Conservation (phyloP, 2,888 invertebrate genomes). For the Andrena bucephala region DNA sequence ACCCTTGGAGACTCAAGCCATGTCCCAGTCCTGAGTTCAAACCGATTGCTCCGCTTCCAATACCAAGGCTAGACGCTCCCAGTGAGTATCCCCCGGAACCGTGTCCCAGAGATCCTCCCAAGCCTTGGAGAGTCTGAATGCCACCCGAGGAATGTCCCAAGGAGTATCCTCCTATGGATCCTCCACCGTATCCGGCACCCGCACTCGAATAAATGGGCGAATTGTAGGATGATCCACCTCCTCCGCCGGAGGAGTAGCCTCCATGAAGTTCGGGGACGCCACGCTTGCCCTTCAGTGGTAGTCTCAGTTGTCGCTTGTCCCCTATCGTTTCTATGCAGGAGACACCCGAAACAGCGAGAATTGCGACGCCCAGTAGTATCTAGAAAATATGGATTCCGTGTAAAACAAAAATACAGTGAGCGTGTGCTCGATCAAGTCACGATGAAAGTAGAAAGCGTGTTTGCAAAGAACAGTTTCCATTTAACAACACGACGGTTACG, state of each 20-base stretch:
- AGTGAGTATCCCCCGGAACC: conserved; percentile 54
- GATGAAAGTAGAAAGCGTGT: not conserved
- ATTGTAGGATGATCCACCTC: conserved; percentile 55
- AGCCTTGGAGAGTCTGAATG: conserved; percentile 62
- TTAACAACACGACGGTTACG: too few relatives aligned
- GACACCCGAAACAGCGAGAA: conserved; percentile 71
- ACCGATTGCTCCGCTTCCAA: conserved; percentile 54
- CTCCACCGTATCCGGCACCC: conserved; percentile 54
- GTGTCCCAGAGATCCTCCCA: conserved; percentile 63
- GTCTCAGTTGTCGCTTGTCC: conserved; percentile 69
- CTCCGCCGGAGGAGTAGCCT: conserved; percentile 68
- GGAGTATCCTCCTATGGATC: conserved; percentile 60
- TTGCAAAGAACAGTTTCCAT: not conserved
- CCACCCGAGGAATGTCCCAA: conserved; percentile 59
- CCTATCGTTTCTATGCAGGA: conserved; percentile 71
- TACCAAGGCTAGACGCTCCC: conserved; percentile 32
- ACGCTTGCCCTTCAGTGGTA: conserved; percentile 79
- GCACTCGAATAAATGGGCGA: conserved; percentile 51
- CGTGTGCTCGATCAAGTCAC: too few relatives aligned
- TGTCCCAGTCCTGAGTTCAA: conserved; percentile 64
- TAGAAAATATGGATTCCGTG: conserved; percentile 45
- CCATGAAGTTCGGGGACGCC: conserved; percentile 76
- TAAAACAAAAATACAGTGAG: too few relatives aligned
- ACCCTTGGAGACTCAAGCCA: conserved; percentile 60
- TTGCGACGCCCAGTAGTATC: conserved; percentile 76